Evolutionary conservation across 2,888 invertebrate genomes (phyloP).

Genomic region (Megastigmus dorsalis): DNA sequence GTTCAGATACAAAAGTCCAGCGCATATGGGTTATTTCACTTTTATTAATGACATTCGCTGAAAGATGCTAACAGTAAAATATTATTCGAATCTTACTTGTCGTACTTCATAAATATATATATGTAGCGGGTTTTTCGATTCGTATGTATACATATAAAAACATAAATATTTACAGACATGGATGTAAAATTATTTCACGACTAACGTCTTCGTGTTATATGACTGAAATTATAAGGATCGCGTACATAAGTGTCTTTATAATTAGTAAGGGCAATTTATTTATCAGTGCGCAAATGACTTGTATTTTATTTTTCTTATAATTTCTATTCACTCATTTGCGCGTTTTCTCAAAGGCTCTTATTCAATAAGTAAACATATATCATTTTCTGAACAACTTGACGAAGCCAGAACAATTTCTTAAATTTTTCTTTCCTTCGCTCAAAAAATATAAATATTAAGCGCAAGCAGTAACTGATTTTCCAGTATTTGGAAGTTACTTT

Average conservation of each 20-base stretch:
- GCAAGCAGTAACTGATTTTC: constrained; percentile 64
- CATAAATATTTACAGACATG: constrained; percentile 70
- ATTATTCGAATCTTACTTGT: constrained; percentile 69
- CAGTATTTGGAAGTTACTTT: constrained; percentile 37
- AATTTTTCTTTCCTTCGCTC: constrained; percentile 54
- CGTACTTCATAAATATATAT: constrained; percentile 70
- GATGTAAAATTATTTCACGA: constrained; percentile 64
- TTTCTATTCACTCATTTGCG: constrained; percentile 30
- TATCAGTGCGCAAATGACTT: constrained; percentile 60
- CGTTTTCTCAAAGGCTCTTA: constrained; percentile 45
- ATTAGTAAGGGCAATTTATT: constrained; percentile 70
- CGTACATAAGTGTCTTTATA: constrained; percentile 66
- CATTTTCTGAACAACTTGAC: constrained; percentile 59
- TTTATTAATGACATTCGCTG: constrained; percentile 71
- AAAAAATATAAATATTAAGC: constrained; percentile 64
- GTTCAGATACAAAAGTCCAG: constrained; percentile 53
- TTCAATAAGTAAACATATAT: constrained; percentile 36
- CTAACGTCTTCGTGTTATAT: constrained; percentile 58
- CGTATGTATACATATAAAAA: constrained; percentile 66
- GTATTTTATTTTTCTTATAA: constrained; percentile 54
- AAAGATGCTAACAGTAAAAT: constrained; percentile 70
- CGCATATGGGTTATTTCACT: constrained; percentile 64
- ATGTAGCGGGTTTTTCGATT: constrained; percentile 46
- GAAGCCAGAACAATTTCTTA: constrained; percentile 64
- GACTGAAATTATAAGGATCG: constrained; percentile 63